Base-by-base conservation (phyloP, 2,888 invertebrate genomes). In the Colostygia pectinataria region DNA sequence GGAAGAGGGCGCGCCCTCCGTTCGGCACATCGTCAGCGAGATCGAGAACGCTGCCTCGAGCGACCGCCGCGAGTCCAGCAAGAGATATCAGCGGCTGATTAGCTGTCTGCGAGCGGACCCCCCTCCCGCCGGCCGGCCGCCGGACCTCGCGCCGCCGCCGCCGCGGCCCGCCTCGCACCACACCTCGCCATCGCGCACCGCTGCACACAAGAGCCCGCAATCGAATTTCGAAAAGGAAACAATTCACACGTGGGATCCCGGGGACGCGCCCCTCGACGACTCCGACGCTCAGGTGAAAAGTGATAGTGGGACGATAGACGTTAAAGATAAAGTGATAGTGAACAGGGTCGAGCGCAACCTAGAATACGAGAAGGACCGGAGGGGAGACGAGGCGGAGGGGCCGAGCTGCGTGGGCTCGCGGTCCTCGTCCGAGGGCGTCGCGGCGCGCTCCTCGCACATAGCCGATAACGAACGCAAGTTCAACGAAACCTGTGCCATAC, bases 351-450 rank as follows among this genome's bases (percentile, higher is more conserved):
- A 95, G 66, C 91, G 92, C 57, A 94, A 93, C 41, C 93, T 94
- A 68, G 95, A 95, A 37, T 60, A 65, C 53, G 81, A 81, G 40
- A 81, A 81, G 44, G 76, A 75, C 18, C 68, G 71, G 85, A 92
- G 72, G 71, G 6, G 20, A 4, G 20, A 6, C 20, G 45, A 61
- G 27, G 61, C 45, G 51, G 80, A 79, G 58, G 73, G 80, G 67
- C 76, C 87, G 59, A 81, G 88, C 59, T 84, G 95, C 23, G 95
- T 95, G 77, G 94, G 94, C 78, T 95, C 95, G 37, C 95, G 95
- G 94, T 93, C 93, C 71, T 94, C 94, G 23, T 93, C 93, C 74
- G 95, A 95, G 79, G 95, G 95, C 74, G 95, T 95, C 15, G 60
- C 63, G 27, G 56, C 68, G 40, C 39, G 65, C 44, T 10, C 37